These are phyloP conservation scores for Caracal caracal DNA, from an alignment of 2,113 vertebrate species.

Conservation along the genomic window DNA sequence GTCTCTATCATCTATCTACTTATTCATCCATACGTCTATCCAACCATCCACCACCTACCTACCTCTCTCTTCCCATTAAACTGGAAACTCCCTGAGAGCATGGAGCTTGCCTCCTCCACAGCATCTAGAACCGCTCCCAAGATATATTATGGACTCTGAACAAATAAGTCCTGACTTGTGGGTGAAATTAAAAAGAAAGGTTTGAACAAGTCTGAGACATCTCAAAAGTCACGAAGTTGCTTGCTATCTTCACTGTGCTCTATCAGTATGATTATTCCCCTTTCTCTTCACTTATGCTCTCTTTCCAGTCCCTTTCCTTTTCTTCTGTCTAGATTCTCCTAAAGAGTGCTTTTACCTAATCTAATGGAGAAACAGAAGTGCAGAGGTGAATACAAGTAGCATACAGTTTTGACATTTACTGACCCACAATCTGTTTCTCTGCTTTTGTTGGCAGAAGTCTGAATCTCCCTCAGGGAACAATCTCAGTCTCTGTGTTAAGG, in stretches of 20 bases:
- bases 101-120: not conserved
- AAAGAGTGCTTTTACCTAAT: not conserved
- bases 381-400: not conserved
- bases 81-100: not conserved
- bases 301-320: not conserved
- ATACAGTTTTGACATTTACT: not conserved
- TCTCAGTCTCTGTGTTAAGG: not conserved
- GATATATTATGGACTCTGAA: not conserved
- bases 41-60: not conserved
- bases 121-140: not conserved
- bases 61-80: not conserved
- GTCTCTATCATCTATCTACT: not conserved
- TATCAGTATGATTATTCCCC: not conserved
- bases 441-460: not conserved
- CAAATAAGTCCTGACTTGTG: not conserved
- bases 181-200: not conserved
- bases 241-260: not conserved
- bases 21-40: too few species aligned
- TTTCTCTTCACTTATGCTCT: not conserved
- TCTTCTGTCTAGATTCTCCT: not conserved
- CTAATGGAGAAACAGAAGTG: not conserved
- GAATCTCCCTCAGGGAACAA: not conserved
- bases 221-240: not conserved
- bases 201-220: not conserved
- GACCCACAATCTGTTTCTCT: not conserved